Percentiles rank a stretch among this genome's conserved stretches.
Evolutionary conservation across 1,140 invertebrate species (phyloP).

Genomic region (Philopotamus ludificatus): DNA sequence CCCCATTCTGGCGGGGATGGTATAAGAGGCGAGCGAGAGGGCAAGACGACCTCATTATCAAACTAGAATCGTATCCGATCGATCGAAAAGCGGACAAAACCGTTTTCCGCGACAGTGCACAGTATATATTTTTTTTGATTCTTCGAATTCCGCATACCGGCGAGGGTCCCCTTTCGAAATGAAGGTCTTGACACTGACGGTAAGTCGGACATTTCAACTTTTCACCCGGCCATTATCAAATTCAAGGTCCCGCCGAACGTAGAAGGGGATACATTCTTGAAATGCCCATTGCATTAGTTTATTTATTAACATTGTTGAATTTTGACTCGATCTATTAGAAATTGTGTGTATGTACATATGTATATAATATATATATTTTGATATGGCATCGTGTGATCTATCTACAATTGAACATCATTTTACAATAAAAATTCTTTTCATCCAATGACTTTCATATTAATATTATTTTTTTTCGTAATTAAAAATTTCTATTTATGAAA

Average conservation of each 20-base stretch:
- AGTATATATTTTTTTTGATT: not conserved
- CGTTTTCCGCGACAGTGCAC: not conserved
- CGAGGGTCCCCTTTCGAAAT: not conserved
- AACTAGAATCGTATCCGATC: not conserved
- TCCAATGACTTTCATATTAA: too few relatives aligned
- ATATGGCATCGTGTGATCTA: too few relatives aligned
- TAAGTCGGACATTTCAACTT: conserved; percentile 9
- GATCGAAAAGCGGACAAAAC: not conserved
- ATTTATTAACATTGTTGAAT: not conserved
- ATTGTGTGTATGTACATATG: not conserved
- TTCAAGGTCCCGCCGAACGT: not conserved
- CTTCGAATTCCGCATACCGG: not conserved
- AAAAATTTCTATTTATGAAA: too few relatives aligned
- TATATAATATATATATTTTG: too few relatives aligned
- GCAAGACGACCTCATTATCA: conserved; percentile 21
- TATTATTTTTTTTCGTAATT: too few relatives aligned
- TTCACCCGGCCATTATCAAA: not conserved
- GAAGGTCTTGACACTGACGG: conserved; percentile 14
- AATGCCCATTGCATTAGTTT: not conserved
- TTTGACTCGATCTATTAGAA: not conserved
- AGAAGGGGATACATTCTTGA: not conserved
- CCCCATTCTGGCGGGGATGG: conserved; percentile 13
- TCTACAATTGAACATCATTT: too few relatives aligned
- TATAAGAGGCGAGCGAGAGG: conserved; percentile 24
- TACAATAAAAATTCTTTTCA: too few relatives aligned